Evolutionary conservation across 2,888 invertebrate genomes (phyloP).

Genomic region (Cistogaster globosa): DNA sequence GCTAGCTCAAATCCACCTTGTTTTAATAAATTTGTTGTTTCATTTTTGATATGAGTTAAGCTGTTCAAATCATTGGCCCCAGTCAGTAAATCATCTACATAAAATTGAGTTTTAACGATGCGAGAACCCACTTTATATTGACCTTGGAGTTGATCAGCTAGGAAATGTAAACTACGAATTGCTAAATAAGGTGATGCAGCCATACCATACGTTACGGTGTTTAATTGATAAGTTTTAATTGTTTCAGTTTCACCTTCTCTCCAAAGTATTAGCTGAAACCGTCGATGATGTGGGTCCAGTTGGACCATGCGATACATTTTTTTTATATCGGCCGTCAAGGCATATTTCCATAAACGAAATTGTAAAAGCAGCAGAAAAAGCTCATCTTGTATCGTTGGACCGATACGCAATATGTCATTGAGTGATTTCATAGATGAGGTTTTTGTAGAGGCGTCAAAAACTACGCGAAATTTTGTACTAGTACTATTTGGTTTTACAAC

Average conservation of each 20-base stretch:
- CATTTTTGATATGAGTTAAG: conserved; percentile 35
- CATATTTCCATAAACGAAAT: conserved; percentile 60
- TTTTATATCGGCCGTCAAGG: conserved; percentile 62
- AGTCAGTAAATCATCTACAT: conserved; percentile 67
- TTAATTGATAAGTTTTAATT: conserved; percentile 61
- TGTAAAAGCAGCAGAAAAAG: conserved; percentile 54
- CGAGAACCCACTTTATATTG: conserved; percentile 49
- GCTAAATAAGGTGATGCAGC: conserved; percentile 63
- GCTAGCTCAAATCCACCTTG: conserved; percentile 36
- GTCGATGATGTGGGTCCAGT: conserved; percentile 41
- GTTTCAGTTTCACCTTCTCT: conserved; percentile 38
- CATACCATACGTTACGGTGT: conserved; percentile 68
- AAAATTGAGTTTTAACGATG: conserved; percentile 29
- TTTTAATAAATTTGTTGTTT: conserved; percentile 41
- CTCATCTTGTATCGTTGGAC: conserved; percentile 63
- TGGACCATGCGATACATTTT: conserved; percentile 71
- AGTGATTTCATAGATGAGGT: conserved; percentile 61
- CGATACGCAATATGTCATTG: conserved; percentile 67
- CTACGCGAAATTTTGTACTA: conserved; percentile 65
- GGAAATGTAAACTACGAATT: conserved; percentile 54
- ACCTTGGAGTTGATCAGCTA: conserved; percentile 53
- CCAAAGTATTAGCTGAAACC: conserved; percentile 63
- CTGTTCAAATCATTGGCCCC: conserved; percentile 56
- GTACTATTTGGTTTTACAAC: conserved; percentile 61
- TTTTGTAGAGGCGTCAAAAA: conserved; percentile 60